A percentile compares a stretch with the other conserved stretches of the same genome.
These are phyloP conservation scores for Limanda limanda DNA, from an alignment of 2,113 vertebrate genomes.

Conservation along the genomic window DNA sequence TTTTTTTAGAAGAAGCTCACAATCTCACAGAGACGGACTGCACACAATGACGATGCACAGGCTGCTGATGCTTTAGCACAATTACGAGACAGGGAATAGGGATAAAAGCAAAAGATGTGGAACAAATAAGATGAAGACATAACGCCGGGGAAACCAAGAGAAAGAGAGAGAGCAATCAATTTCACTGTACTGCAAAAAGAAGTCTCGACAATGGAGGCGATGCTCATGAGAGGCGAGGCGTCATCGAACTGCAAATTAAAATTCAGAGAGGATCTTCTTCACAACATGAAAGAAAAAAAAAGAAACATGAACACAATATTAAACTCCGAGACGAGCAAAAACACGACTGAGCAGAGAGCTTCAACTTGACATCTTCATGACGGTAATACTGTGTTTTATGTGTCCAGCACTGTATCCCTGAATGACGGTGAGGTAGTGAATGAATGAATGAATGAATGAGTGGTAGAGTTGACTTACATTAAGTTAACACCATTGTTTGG, in stretches of 20 bases:
- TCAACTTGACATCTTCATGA: too few species aligned
- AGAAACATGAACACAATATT: background rate
- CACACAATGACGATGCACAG: constrained; percentile 31
- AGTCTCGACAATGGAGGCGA: constrained; percentile 41
- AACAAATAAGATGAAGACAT: constrained; percentile 67
- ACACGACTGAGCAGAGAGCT: too few species aligned
- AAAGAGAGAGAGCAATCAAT: constrained; percentile 48
- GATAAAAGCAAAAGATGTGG: constrained; percentile 65
- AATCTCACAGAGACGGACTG: constrained; percentile 44
- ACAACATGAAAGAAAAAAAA: background rate
- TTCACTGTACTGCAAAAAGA: constrained; percentile 26
- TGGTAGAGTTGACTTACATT: background rate
- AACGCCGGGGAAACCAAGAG: constrained; percentile 42
- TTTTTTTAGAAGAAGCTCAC: constrained; percentile 35
- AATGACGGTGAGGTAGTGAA: too few species aligned
- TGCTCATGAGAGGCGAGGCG: constrained; percentile 45
- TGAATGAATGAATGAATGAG: background rate
- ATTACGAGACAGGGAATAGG: constrained; percentile 47
- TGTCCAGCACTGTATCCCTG: too few species aligned
- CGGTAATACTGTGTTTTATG: too few species aligned
- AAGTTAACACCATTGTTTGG: background rate
- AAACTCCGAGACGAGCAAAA: too few species aligned
- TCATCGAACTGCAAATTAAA: background rate
- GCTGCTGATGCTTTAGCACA: constrained; percentile 41
- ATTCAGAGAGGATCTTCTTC: constrained; percentile 26